Base-by-base conservation (phyloP, 2,888 invertebrate genomes). In the Phyllotreta striolata region DNA sequence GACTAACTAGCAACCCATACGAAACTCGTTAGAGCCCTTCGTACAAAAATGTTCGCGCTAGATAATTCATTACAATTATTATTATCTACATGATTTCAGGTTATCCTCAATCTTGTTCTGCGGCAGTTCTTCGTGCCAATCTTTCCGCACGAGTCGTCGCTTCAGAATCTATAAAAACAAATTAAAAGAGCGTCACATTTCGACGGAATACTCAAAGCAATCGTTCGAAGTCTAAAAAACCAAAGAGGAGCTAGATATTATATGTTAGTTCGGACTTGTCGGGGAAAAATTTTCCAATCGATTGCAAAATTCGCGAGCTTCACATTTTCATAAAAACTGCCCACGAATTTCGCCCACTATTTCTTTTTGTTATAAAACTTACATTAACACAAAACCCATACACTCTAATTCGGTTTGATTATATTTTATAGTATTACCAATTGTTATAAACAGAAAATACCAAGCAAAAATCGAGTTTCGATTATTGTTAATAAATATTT, bases 71-170 rank as follows among this genome's bases (percentile, higher is more conserved):
- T 44, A 9, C 44, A 44, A 44, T 44, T 44, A 44, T 43, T 12
- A 37, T 46, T 46, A 49, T 66, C 59, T 59, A 41, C 39, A 59
- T 56, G 60, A 66, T 38, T 14, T 57, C 52, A n/a, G 47, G 49
- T 66, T 64, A 57, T 34, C 39, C 55, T 59, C 74, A 78, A 72
- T 76, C 76, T 62, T 74, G 74, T 52, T 70, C 72, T 43, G 71
- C 68, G 49, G 74, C 72, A 58, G 74, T 77, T 64, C 75, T 73
- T 59, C 76, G 77, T 58, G 77, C 73, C 68, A 75, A 69, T 43
- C 77, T 73, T 67, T 78, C 78, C 38, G 76, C 74, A 62, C 77
- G 73, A 68, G 77, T 62, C 54, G 74, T 63, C 44, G 73, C 60
- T 58, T 74, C 75, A 67, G 71, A 70, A 76, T 73, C 75, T 76